These are phyloP conservation scores for Sympetrum striolatum DNA, from an alignment of 2,888 invertebrate genomes.

Conservation along the genomic window DNA sequence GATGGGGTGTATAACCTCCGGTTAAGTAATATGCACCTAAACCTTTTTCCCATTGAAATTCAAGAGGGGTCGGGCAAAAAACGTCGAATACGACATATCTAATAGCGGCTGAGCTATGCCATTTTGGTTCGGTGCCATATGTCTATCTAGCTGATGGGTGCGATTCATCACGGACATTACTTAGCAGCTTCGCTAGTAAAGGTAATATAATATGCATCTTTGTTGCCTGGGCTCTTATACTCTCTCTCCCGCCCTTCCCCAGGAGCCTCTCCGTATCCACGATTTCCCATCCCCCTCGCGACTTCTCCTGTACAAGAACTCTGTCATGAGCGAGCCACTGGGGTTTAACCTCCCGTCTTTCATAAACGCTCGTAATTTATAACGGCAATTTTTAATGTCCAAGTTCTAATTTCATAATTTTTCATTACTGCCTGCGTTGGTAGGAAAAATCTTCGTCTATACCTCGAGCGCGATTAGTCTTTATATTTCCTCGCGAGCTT, in stretches of 20 bases:
- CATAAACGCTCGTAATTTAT: not conserved
- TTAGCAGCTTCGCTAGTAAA: not conserved
- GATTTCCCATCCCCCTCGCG: not conserved
- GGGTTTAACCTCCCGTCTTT: not conserved
- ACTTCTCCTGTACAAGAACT: not conserved
- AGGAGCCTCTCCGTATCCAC: not conserved
- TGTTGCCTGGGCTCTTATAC: not conserved
- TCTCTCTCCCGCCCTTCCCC: not conserved
- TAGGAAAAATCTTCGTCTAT: not conserved
- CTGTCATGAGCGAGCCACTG: not conserved
- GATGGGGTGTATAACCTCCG: not conserved
- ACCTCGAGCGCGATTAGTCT: not conserved
- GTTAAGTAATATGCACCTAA: not conserved
- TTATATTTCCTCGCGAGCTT: not conserved
- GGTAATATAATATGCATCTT: constrained; percentile 26
- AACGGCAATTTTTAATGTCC: not conserved
- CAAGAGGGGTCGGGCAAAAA: not conserved
- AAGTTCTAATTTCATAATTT: not conserved
- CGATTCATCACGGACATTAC: constrained; percentile 10
- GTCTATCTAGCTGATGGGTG: not conserved
- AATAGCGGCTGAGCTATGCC: not conserved
- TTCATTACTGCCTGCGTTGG: not conserved
- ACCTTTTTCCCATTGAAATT: constrained; percentile 2
- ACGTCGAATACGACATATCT: not conserved
- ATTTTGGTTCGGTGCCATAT: not conserved